Evolutionary conservation across 2,113 vertebrate genomes (phyloP).

Genomic region (Pseudopipra pipra): DNA sequence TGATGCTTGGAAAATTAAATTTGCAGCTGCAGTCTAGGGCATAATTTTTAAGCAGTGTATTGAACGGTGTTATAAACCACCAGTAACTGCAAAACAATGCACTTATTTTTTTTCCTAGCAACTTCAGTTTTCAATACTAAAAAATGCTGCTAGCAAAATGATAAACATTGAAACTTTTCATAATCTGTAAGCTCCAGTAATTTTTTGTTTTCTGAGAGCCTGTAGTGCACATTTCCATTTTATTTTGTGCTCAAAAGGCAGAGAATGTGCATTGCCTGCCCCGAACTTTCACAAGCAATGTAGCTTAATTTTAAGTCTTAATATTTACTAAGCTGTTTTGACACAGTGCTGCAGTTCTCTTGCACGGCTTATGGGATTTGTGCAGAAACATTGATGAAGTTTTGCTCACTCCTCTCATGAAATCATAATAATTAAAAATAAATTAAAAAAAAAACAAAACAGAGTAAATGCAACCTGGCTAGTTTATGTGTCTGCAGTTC

Average conservation of each 20-base stretch:
- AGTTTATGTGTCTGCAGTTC: not conserved
- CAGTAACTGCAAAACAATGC: not conserved
- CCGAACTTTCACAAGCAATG: not conserved
- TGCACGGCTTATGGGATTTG: not conserved
- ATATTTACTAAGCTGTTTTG: not conserved
- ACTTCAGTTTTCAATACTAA: not conserved
- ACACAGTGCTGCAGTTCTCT: not conserved
- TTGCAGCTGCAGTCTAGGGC: not conserved
- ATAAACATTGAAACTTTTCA: not conserved
- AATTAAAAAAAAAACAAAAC: not conserved
- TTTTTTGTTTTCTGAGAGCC: not conserved
- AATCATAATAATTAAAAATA: not conserved
- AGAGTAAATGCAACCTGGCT: not conserved
- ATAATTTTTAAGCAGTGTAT: not conserved
- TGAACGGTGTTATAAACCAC: not conserved
- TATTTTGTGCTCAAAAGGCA: not conserved
- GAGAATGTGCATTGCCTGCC: not conserved
- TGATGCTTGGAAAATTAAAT: not conserved
- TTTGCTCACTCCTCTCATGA: not conserved
- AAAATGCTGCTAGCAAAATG: not conserved
- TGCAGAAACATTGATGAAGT: not conserved
- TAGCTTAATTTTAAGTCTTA: not conserved
- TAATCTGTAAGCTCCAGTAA: not conserved
- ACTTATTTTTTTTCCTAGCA: not conserved
- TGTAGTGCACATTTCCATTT: rapidly evolving